Percentiles rank a stretch among this genome's conserved stretches.
Evolutionary conservation across 1,140 invertebrate species (phyloP).

Genomic region (Aphis gossypii): DNA sequence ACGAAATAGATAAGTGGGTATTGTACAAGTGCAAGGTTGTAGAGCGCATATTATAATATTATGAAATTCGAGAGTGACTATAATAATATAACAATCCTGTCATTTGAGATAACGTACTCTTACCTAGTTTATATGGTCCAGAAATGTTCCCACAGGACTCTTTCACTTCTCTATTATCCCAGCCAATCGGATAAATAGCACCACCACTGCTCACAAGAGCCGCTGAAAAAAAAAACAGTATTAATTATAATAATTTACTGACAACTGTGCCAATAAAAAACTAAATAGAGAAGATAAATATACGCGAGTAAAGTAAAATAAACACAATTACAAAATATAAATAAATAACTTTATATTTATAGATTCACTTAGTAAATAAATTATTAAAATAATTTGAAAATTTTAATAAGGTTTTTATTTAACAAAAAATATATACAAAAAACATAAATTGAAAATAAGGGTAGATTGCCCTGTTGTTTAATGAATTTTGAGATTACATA

Average conservation of each 20-base stretch:
- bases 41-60: background rate
- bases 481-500: background rate
- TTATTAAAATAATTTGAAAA: background rate
- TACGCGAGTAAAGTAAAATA: background rate
- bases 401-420: background rate
- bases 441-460: background rate
- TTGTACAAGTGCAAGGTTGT: background rate
- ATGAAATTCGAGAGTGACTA: background rate
- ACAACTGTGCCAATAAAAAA: background rate
- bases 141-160: conserved; percentile 73
- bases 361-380: background rate
- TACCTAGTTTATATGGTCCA: conserved; percentile 73
- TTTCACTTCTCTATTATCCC: conserved; percentile 73
- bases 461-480: background rate
- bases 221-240: conserved; percentile 66
- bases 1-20: background rate
- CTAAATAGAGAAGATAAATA: background rate
- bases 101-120: conserved; percentile 61
- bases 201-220: conserved; percentile 71
- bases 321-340: background rate
- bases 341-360: background rate
- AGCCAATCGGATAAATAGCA: conserved; percentile 74
- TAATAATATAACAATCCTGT: background rate
- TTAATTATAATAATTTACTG: background rate
- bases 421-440: background rate